phyloP scores from a whole-genome alignment of 2,888 invertebrate species.

The Drosophila gaucha region DNA sequence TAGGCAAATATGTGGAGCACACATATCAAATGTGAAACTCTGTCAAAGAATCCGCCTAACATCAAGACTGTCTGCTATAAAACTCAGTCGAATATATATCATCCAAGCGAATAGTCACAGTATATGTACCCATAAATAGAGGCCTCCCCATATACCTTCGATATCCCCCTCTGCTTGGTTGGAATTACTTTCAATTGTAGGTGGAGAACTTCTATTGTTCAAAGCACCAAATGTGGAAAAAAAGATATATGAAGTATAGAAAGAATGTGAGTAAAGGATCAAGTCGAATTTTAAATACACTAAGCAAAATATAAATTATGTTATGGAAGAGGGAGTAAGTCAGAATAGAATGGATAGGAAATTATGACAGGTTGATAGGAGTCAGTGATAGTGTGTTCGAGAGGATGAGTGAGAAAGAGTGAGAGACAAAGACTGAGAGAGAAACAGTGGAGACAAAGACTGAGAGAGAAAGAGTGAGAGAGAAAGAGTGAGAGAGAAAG shows the following conservation, averaged over 20 bases:
- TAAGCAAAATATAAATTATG: neutral
- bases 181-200: conserved; percentile 56
- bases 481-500: too few relatives aligned
- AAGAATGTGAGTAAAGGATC: neutral
- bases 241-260: conserved; percentile 5
- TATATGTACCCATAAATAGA: conserved; percentile 11
- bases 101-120: conserved; percentile 13
- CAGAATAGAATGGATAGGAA: too few relatives aligned
- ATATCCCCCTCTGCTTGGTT: conserved; percentile 46
- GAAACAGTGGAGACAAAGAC: too few relatives aligned
- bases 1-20: conserved; percentile 38
- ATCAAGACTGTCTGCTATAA: conserved; percentile 56
- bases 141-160: neutral
- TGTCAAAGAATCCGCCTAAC: conserved; percentile 42
- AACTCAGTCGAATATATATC: conserved; percentile 51
- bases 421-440: too few relatives aligned
- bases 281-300: conserved; percentile 15
- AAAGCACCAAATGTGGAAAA: conserved; percentile 10
- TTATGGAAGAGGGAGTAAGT: neutral
- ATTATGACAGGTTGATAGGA: too few relatives aligned
- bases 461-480: too few relatives aligned
- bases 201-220: conserved; percentile 21
- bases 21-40: conserved; percentile 44
- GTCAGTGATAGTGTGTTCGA: too few relatives aligned
- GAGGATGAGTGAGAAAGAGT: too few relatives aligned